Base-by-base conservation (phyloP, 2,888 invertebrate genomes). In the Caenorhabditis afra region DNA sequence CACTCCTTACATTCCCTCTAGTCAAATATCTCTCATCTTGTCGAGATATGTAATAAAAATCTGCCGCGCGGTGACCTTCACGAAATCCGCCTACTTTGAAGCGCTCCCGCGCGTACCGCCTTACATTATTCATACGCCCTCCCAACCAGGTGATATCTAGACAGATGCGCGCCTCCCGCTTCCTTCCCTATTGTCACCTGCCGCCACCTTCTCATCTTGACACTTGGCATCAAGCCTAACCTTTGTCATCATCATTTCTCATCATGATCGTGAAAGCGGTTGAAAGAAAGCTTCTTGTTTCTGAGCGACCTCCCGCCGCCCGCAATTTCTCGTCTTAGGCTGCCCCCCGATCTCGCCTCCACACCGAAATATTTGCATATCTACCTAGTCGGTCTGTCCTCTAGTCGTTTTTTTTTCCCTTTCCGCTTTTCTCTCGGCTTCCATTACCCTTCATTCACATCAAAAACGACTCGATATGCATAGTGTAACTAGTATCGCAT, bases 81-180 rank as follows among this genome's bases (percentile, higher is more conserved):
- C 14, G 22, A 71, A 64, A 64, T 73, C 73, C 73, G 73, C 73
- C 64, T 73, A 73, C 62, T 73, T 41, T 73, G 64, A 64, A 73
- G 73, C 64, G 64, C 29, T 29, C 29, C 7, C 29, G 29, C 29
- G 29, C 29, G 7, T n/a, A n/a, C n/a, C 62, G 70, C 61, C 61
- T 61, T 20, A 68, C 68, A 59, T 70, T 62, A 71, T 62, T 71
- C 62, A 59, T 61, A 71, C 70, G 70, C 70, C 70, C 58, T 67
- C 67, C 49, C 55, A 52, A 14, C 22, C 68, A 71, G 71, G 62
- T 73, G 73, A 73, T 73, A 73, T 64, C 44, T 49, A 55, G 64
- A 71, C 62, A 57, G 45, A 53, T 45, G 41, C 29, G 44, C 41
- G 11, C 18, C 45, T 57, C 41, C 37, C 35, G 39, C n/a, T 67